Evolutionary conservation across 2,113 vertebrate genomes (phyloP).

Genomic region (Phrynosoma blainvillii): DNA sequence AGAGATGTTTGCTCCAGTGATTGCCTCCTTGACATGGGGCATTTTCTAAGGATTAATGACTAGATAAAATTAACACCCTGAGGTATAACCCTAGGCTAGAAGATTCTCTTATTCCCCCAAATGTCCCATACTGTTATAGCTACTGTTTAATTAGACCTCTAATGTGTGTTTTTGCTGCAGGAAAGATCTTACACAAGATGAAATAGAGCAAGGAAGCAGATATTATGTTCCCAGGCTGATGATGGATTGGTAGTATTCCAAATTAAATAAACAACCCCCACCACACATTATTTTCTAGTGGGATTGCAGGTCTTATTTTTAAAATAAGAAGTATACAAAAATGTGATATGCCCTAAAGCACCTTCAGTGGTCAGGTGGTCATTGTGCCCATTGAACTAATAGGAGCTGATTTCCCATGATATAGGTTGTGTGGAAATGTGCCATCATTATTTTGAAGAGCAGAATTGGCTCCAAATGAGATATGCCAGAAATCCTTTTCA

Average conservation of each 20-base stretch:
- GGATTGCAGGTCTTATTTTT: background rate
- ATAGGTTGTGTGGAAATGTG: background rate
- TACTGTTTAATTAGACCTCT: conserved; percentile 31
- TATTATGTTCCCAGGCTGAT: background rate
- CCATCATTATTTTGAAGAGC: background rate
- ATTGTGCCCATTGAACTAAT: background rate
- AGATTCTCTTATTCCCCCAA: background rate
- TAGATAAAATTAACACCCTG: conserved; percentile 28
- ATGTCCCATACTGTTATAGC: background rate
- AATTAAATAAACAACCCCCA: background rate
- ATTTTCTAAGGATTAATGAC: conserved; percentile 26
- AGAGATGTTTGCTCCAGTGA: background rate
- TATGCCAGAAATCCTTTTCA: conserved; percentile 2
- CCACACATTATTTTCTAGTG: background rate
- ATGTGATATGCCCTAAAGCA: background rate
- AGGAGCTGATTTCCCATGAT: conserved; percentile 9
- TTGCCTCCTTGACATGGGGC: background rate
- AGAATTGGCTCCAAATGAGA: background rate
- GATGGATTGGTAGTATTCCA: background rate
- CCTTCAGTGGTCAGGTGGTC: background rate
- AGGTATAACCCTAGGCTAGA: conserved; percentile 6
- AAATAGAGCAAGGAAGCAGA: conserved; percentile 13
- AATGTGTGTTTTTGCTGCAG: background rate
- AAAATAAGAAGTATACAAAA: background rate
- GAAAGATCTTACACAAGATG: background rate